Evolutionary conservation across 2,888 invertebrate species (phyloP).

Genomic region (Silvanus unidentatus): DNA sequence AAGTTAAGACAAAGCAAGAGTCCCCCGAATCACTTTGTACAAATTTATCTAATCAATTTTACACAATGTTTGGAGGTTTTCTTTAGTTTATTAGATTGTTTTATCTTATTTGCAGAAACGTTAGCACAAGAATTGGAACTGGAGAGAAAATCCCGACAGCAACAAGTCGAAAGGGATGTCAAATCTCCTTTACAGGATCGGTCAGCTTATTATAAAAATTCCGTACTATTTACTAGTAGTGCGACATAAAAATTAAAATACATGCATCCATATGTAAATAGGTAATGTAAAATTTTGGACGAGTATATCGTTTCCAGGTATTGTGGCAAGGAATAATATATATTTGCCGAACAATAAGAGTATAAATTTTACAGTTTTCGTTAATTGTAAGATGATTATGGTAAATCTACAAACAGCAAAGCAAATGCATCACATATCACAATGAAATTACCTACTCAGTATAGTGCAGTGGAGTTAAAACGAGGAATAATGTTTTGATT

Average conservation of each 20-base stretch:
- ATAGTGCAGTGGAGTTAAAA: too few relatives aligned
- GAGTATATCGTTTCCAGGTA: background rate
- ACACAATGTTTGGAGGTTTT: too few relatives aligned
- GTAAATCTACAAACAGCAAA: too few relatives aligned
- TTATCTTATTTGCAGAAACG: slow-evolving; percentile 66
- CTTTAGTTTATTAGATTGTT: too few relatives aligned
- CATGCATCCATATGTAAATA: background rate
- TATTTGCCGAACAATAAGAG: too few relatives aligned
- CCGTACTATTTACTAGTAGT: slow-evolving; percentile 82
- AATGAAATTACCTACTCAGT: too few relatives aligned
- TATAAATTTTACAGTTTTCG: too few relatives aligned
- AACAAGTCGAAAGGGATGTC: slow-evolving; percentile 72
- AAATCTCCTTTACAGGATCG: slow-evolving; percentile 81
- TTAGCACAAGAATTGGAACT: slow-evolving; percentile 81
- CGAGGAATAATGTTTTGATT: too few relatives aligned
- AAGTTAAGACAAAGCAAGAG: slow-evolving; percentile 8
- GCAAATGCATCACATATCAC: too few relatives aligned
- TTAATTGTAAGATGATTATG: too few relatives aligned
- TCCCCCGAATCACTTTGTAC: background rate
- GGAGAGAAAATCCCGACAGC: slow-evolving; percentile 80
- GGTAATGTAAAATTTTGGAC: slow-evolving; percentile 3
- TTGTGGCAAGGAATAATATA: too few relatives aligned
- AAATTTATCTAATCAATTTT: too few relatives aligned
- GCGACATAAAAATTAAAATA: slow-evolving; percentile 56
- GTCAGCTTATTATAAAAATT: slow-evolving; percentile 81